phyloP scores from a whole-genome alignment of 2,888 invertebrate species.

The Nephrotoma flavescens region DNA sequence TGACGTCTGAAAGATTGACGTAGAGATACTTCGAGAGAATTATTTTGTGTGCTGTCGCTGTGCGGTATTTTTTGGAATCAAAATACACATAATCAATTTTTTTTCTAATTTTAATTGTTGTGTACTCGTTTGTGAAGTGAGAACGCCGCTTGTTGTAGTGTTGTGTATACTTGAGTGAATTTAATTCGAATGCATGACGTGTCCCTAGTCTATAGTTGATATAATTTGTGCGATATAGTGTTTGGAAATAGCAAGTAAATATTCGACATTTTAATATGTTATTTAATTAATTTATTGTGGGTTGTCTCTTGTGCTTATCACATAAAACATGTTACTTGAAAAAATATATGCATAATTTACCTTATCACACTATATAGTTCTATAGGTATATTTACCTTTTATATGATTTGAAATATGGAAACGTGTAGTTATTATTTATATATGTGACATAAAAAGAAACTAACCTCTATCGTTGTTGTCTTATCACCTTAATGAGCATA shows the following conservation, averaged over 20 bases:
- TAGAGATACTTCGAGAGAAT: neutral
- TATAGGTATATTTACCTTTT: neutral
- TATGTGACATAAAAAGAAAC: neutral
- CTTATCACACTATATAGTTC: neutral
- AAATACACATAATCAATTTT: neutral
- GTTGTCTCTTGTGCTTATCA: neutral
- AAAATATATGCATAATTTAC: neutral
- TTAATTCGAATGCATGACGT: neutral
- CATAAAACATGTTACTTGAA: neutral
- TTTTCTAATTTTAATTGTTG: neutral
- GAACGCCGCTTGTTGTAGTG: neutral
- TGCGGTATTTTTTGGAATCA: neutral
- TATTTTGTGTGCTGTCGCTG: neutral
- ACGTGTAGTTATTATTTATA: neutral
- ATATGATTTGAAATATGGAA: neutral
- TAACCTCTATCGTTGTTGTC: neutral
- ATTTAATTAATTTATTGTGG: neutral
- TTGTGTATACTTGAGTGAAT: neutral
- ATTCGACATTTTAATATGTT: neutral
- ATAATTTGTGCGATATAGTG: neutral
- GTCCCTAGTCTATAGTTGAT: neutral
- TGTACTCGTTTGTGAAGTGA: neutral
- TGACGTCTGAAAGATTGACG: neutral
- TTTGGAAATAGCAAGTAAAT: neutral
- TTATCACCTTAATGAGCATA: neutral